A percentile compares a stretch with the other conserved stretches of the same genome.
phyloP scores from a whole-genome alignment of 1,140 invertebrate genomes.

The Mylabris phalerata region DNA sequence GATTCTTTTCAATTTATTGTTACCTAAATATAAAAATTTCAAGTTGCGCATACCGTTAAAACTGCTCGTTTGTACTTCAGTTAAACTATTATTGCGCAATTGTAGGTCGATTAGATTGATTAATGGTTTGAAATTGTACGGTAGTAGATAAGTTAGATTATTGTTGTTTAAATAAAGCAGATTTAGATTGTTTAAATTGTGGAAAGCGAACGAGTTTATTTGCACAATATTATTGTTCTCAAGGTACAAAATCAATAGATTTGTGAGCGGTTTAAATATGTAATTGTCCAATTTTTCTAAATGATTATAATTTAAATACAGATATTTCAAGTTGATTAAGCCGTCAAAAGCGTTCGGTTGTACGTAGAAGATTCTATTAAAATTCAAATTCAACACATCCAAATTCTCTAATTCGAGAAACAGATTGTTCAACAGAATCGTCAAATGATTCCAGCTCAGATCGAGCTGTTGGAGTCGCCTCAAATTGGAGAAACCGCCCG shows the following conservation, averaged over 20 bases:
- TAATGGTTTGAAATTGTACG: constrained; percentile 37
- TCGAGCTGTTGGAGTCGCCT: constrained; percentile 31
- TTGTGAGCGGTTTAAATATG: constrained; percentile 29
- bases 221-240: constrained; percentile 33
- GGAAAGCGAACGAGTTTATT: constrained; percentile 33
- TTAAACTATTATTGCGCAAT: constrained; percentile 32
- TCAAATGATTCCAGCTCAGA: constrained; percentile 31
- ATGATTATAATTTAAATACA: constrained; percentile 33
- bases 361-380: constrained; percentile 30
- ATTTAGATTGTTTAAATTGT: constrained; percentile 30
- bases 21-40: constrained; percentile 31
- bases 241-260: constrained; percentile 34
- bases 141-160: constrained; percentile 30
- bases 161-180: constrained; percentile 38
- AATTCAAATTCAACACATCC: constrained; percentile 34
- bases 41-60: constrained; percentile 35
- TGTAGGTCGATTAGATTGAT: constrained; percentile 35
- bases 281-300: constrained; percentile 28
- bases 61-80: constrained; percentile 35
- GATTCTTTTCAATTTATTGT: constrained; percentile 28
- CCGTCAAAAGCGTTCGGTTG: constrained; percentile 34
- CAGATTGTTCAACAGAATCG: constrained; percentile 27
- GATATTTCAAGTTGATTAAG: constrained; percentile 32
- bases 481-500: constrained; percentile 27
- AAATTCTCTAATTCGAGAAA: constrained; percentile 33